These are phyloP conservation scores for Trichonephila clavata DNA, from an alignment of 1,140 invertebrate genomes.

Conservation along the genomic window DNA sequence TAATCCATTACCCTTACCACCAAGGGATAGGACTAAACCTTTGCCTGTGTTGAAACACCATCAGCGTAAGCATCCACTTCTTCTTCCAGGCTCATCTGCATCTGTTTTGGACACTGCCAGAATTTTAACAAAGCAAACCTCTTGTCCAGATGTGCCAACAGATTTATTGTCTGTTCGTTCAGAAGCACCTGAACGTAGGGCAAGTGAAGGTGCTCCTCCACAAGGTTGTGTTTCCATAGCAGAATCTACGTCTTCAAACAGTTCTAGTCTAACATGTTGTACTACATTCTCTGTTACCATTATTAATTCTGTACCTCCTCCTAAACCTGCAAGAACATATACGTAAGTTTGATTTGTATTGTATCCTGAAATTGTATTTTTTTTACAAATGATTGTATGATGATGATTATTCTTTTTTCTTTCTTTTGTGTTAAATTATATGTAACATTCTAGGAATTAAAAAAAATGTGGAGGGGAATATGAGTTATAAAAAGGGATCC, in stretches of 20 bases:
- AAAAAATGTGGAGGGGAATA: too few relatives aligned
- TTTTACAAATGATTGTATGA: too few relatives aligned
- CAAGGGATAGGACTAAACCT: constrained; percentile 88
- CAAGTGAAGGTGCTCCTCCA: constrained; percentile 64
- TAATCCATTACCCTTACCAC: constrained; percentile 89
- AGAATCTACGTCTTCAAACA: constrained; percentile 46
- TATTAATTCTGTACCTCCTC: constrained; percentile 61
- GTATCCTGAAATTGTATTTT: too few relatives aligned
- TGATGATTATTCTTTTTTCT: too few relatives aligned
- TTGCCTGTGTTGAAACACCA: constrained; percentile 86
- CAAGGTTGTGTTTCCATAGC: not conserved
- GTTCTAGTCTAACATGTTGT: constrained; percentile 66
- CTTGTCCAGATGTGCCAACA: constrained; percentile 77
- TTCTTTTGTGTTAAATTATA: too few relatives aligned
- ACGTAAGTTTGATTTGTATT: constrained; percentile 63
- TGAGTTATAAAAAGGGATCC: too few relatives aligned
- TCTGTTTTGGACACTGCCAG: constrained; percentile 35
- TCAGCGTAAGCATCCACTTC: constrained; percentile 92
- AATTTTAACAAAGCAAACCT: constrained; percentile 74
- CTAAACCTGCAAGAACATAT: constrained; percentile 76
- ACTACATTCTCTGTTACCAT: constrained; percentile 21
- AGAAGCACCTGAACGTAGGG: constrained; percentile 11
- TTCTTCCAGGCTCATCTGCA: constrained; percentile 84
- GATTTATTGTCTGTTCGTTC: constrained; percentile 51
- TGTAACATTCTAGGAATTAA: too few relatives aligned